These are phyloP conservation scores for human (Homo sapiens) DNA, from an alignment of 2,113 vertebrate species.

Conservation along the genomic window GRCh38 chrX:38257501-38258000, in stretches of 20 bases:
- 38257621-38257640: background rate
- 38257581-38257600: background rate
- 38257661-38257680: background rate
- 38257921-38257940: background rate
- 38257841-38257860: background rate
- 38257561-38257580: background rate
- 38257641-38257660: background rate
- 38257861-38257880: background rate
- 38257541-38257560: background rate
- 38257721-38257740: background rate
- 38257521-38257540: conserved; percentile 7
- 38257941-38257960: background rate
- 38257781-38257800: background rate
- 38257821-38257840: background rate
- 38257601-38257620: background rate
- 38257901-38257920: background rate
- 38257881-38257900: background rate
- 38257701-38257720: background rate
- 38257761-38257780: background rate
- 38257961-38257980: background rate
- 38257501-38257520: background rate
- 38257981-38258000: background rate
- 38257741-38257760: background rate
- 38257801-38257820: background rate
- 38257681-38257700: background rate